phyloP scores from a whole-genome alignment of 2,113 vertebrate genomes.

The Tetrax tetrax region DNA sequence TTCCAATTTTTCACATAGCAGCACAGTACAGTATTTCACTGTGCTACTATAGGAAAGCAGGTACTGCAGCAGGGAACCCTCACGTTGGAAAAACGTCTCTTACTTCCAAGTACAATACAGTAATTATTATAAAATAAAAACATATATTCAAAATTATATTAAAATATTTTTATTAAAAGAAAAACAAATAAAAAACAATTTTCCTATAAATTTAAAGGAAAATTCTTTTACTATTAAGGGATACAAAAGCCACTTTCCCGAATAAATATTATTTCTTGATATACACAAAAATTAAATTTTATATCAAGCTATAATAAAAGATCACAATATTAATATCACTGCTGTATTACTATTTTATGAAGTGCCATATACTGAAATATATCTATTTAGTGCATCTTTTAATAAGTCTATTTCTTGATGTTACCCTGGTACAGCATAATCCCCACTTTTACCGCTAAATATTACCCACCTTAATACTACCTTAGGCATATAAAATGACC shows the following conservation, averaged over 20 bases:
- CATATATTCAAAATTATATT: not conserved
- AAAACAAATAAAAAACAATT: not conserved
- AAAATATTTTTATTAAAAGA: not conserved
- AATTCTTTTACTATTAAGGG: not conserved
- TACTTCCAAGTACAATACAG: not conserved
- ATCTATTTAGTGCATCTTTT: not conserved
- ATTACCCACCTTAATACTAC: not conserved
- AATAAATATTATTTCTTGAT: not conserved
- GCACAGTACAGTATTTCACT: not conserved
- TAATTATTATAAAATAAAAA: not conserved
- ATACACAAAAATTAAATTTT: not conserved
- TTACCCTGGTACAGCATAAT: not conserved
- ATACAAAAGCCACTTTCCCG: not conserved
- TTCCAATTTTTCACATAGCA: not conserved
- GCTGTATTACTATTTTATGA: not conserved
- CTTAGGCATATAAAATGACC: not conserved
- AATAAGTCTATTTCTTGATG: not conserved
- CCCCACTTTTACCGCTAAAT: not conserved
- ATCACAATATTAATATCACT: no score
- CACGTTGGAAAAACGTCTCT: accelerated
- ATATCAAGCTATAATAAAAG: not conserved
- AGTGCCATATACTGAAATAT: not conserved
- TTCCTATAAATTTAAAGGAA: not conserved
- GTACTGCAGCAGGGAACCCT: not conserved
- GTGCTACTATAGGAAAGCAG: not conserved